phyloP scores from a whole-genome alignment of 2,888 invertebrate species.

The Drosophila subquinaria region DNA sequence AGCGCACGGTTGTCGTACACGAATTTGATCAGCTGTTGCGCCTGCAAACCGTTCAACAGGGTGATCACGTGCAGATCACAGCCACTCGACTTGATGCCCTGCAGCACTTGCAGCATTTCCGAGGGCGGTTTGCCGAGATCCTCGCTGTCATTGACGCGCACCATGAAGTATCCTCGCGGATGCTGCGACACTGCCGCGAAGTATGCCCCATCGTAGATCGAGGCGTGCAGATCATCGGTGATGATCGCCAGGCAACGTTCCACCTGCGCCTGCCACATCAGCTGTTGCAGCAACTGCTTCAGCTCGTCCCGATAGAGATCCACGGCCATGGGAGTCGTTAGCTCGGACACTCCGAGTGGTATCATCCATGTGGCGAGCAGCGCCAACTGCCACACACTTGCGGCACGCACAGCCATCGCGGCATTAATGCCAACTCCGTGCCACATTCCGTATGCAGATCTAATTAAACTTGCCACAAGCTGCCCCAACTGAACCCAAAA shows the following conservation, averaged over 20 bases:
- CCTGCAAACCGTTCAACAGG: conserved; percentile 90
- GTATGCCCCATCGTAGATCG: conserved; percentile 69
- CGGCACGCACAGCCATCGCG: conserved; percentile 18
- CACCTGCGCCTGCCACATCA: conserved; percentile 65
- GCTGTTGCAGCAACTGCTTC: conserved; percentile 58
- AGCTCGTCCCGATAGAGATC: conserved; percentile 61
- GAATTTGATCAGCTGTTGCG: conserved; percentile 89
- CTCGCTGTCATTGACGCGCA: conserved; percentile 88
- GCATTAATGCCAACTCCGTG: conserved; percentile 7
- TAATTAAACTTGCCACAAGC: conserved; percentile 68
- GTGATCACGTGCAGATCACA: conserved; percentile 91
- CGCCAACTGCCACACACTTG: conserved; percentile 24
- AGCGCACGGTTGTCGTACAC: conserved; percentile 90
- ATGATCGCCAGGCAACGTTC: conserved; percentile 83
- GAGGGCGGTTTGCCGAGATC: conserved; percentile 89
- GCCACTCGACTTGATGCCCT: conserved; percentile 88
- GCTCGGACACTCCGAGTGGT: conserved; percentile 1
- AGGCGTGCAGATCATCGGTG: conserved; percentile 77
- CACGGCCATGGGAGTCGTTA: not conserved
- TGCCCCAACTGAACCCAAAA: conserved; percentile 26
- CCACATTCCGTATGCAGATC: conserved; percentile 71
- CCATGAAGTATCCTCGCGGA: conserved; percentile 84
- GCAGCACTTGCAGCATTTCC: conserved; percentile 87
- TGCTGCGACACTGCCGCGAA: conserved; percentile 61
- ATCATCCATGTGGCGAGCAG: conserved; percentile 27